These are phyloP conservation scores for Drosophila santomea DNA, from an alignment of 1,140 invertebrate genomes.

Conservation along the genomic window DNA sequence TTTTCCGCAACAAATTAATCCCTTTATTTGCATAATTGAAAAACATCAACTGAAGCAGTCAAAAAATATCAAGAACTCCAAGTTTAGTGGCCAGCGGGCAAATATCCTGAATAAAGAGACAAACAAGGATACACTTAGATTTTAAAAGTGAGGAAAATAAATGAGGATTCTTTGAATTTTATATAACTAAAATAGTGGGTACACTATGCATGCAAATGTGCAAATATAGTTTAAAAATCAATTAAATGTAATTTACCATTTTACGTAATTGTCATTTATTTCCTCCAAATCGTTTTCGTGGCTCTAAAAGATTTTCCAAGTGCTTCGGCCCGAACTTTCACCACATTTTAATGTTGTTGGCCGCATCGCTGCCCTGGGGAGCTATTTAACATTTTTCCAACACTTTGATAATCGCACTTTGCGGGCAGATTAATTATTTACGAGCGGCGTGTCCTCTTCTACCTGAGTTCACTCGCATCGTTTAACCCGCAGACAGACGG, in stretches of 20 bases:
- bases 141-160: neutral
- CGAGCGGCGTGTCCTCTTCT: constrained; percentile 64
- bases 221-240: too few species aligned
- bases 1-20: constrained; percentile 74
- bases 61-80: constrained; percentile 71
- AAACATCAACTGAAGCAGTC: constrained; percentile 73
- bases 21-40: constrained; percentile 83
- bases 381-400: constrained; percentile 84
- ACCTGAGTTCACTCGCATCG: constrained; percentile 63
- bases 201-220: too few species aligned
- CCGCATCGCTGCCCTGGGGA: constrained; percentile 61
- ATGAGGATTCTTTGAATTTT: neutral
- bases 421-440: constrained; percentile 82
- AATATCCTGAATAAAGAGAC: constrained; percentile 1
- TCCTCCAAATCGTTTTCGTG: neutral
- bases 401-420: constrained; percentile 83
- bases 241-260: too few species aligned
- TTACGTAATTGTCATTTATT: too few species aligned
- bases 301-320: constrained; percentile 1
- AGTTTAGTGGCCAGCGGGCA: constrained; percentile 53
- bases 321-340: constrained; percentile 53
- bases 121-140: constrained; percentile 1
- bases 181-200: too few species aligned
- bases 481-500: constrained; percentile 71
- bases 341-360: constrained; percentile 73